Evolutionary conservation across 2,797 vertebrate species (phyloP), one percentile per base, ranked within the genome.

Genomic region (Argyrosomus regius): DNA sequence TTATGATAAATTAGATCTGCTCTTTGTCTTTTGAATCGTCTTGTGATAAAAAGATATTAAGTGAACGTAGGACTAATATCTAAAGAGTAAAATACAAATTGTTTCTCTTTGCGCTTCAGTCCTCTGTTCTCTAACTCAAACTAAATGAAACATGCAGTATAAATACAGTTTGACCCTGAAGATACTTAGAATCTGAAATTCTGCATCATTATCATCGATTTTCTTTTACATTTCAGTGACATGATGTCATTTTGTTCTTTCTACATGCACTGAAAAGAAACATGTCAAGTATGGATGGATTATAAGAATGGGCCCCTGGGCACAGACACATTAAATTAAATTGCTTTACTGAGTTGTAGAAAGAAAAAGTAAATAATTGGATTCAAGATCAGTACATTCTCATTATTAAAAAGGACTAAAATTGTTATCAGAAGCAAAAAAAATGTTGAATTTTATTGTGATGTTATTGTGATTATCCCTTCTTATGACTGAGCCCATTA

Each of bases 201-300:
- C 17, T 59, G 35, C 22, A 59, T 52, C 6, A 66, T 45, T 56
- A 22, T 53, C 39, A 54, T 46, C 14, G 22, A 4, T 17, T 41
- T n/a, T 53, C 4, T 57, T 82, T 45, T 18, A 78, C 26, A 20
- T 74, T n/a, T 52, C 13, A 49, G 24, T 58, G 26, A 60, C 39
- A 60, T 75, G 56, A 62, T 52, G 31, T 35, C 1, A 50, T 59
- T 59, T 72, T 45, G 46, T 7, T 50, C 53, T 61, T 14, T 48
- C 52, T 52, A 14, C 54, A 45, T 63, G 41, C 35, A 79, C 22
- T 31, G 49, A 63, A 59, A 60, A 61, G 3, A 75, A 77, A 45
- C 13, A 59, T 52, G 24, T 6, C 11, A 50, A 46, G 13, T 43
- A 85, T 46, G 54, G 18, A 82, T 39, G 57, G 26, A 82, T 66